Percentiles rank a stretch among this genome's conserved stretches.
These are phyloP conservation scores for Drosophila tripunctata DNA, from an alignment of 2,888 invertebrate genomes.

Conservation along the genomic window DNA sequence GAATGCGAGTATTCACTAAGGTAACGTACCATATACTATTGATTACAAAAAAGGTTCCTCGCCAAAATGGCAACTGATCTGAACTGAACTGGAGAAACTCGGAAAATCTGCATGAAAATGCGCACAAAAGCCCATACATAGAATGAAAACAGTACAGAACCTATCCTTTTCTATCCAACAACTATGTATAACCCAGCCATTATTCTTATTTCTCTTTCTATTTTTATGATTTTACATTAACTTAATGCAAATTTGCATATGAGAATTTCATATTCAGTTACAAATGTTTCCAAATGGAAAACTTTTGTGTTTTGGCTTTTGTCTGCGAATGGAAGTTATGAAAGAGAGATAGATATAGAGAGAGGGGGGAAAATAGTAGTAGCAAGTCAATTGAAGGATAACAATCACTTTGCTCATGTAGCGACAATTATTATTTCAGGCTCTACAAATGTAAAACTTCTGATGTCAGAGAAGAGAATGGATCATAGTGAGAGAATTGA, in stretches of 20 bases:
- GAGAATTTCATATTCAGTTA: slow-evolving; percentile 35
- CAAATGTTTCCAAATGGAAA: slow-evolving; percentile 46
- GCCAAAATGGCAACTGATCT: slow-evolving; percentile 55
- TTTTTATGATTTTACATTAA: slow-evolving; percentile 26
- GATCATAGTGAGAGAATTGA: background rate
- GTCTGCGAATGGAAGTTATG: slow-evolving; percentile 29
- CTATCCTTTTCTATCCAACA: slow-evolving; percentile 16
- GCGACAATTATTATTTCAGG: slow-evolving; percentile 57
- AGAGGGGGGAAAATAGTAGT: background rate
- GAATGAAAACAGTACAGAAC: slow-evolving; percentile 19
- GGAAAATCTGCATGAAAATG: slow-evolving; percentile 70
- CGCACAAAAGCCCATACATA: slow-evolving; percentile 51
- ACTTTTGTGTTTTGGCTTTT: slow-evolving; percentile 45
- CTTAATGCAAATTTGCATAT: slow-evolving; percentile 44
- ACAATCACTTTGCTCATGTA: slow-evolving; percentile 38
- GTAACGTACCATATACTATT: slow-evolving; percentile 36
- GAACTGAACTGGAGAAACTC: background rate
- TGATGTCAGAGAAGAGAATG: background rate
- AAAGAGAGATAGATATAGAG: background rate
- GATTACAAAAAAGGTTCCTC: slow-evolving; percentile 68
- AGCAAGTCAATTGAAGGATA: slow-evolving; percentile 37
- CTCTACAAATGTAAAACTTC: slow-evolving; percentile 21
- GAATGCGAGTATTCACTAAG: slow-evolving; percentile 5
- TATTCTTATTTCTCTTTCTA: slow-evolving; percentile 16
- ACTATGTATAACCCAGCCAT: slow-evolving; percentile 16